phyloP scores from a whole-genome alignment of 2,797 vertebrate species.

The Podarcis lilfordi region DNA sequence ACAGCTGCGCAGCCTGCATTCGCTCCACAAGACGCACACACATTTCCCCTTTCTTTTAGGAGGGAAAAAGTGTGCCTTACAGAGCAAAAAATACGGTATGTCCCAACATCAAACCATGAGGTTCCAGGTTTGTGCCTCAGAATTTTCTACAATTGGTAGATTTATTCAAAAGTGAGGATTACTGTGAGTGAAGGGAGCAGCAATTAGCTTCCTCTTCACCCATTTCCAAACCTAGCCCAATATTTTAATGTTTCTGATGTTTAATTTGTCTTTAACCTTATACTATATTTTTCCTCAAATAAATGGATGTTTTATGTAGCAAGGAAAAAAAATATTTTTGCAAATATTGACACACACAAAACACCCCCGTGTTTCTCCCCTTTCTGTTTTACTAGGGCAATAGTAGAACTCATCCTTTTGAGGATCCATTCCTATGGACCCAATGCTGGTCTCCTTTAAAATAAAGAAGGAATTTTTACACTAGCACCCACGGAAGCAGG shows the following conservation, averaged over 20 bases:
- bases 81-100: too few species aligned
- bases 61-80: too few species aligned
- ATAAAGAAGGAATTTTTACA: conserved; percentile 12
- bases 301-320: background rate
- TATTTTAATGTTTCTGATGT: background rate
- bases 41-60: too few species aligned
- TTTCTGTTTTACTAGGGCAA: background rate
- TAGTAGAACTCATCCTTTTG: background rate
- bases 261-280: background rate
- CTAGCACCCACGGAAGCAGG: background rate
- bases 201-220: background rate
- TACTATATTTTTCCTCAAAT: background rate
- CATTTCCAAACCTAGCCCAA: background rate
- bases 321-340: background rate
- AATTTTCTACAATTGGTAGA: background rate
- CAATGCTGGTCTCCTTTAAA: conserved; percentile 2
- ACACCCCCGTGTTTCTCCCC: background rate
- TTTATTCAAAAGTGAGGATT: background rate
- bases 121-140: background rate
- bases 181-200: background rate
- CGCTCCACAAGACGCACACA: too few species aligned
- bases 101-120: background rate
- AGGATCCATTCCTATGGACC: background rate
- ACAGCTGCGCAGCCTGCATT: too few species aligned
- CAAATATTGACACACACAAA: background rate